Conservation (phyloP, 2,888 invertebrate genomes). For the Cyaniris semiargus region DNA sequence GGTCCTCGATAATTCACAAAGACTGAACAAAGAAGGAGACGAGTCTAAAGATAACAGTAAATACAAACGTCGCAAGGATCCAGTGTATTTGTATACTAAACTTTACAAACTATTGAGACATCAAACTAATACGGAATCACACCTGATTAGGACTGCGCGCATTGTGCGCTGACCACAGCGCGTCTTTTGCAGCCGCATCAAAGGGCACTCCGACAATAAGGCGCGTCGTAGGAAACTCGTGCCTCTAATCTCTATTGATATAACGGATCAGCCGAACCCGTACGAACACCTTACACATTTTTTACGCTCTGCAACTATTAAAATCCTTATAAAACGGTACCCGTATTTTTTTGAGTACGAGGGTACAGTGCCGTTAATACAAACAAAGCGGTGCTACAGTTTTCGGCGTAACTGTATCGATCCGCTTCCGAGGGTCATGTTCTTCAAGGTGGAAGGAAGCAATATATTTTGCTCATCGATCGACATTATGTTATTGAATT, state of each 20-base stretch:
- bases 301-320: conserved; percentile 54
- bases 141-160: conserved; percentile 54
- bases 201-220: conserved; percentile 62
- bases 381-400: conserved; percentile 75
- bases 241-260: conserved; percentile 77
- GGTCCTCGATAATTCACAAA: too few relatives aligned
- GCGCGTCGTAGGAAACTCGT: conserved; percentile 67
- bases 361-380: conserved; percentile 70
- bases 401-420: conserved; percentile 75
- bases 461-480: conserved; percentile 73
- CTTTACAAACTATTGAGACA: conserved; percentile 29
- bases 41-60: conserved; percentile 1
- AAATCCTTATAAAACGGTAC: conserved; percentile 71
- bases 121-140: conserved; percentile 59
- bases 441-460: conserved; percentile 78
- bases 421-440: conserved; percentile 56
- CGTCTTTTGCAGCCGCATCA: conserved; percentile 76
- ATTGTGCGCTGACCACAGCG: conserved; percentile 48
- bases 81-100: not conserved
- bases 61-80: conserved; percentile 35
- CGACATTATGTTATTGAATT: conserved; percentile 79
- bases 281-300: conserved; percentile 73
- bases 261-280: conserved; percentile 69
- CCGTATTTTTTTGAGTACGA: conserved; percentile 66
- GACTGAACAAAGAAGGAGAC: not conserved